Base-by-base conservation (phyloP, 2,797 vertebrate genomes). In the Babyrousa celebensis region DNA sequence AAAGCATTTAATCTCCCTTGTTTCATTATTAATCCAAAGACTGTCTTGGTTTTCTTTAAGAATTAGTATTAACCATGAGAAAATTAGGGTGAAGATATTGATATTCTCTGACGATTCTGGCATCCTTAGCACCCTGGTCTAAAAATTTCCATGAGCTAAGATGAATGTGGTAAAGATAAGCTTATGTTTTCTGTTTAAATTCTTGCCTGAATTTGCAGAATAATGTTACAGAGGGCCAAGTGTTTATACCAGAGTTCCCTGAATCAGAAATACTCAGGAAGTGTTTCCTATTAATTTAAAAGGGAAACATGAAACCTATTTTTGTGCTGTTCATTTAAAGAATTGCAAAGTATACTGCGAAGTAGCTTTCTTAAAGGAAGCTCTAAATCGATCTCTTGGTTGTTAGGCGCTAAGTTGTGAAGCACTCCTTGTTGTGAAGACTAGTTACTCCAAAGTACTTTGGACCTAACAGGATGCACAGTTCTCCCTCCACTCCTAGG, bases 21-120 rank as follows among this genome's bases (percentile, higher is more conserved):
- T 84, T 88, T 95, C 36, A 54, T 80, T 91, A 52, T 85, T 92
- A 83, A 85, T 90, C 29, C 72, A 92, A 90, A 3, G 29, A 40
- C n/a, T 78, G 43, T 29, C 25, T 96, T 67, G 11, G 16, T 65
- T 95, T 97, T 32, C 36, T 29, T 70, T 60, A 95, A 87, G 23
- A 72, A 93, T 93, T 91, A 65, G n/a, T 91, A 67, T 16, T 6
- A 62, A 27, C 25, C 36, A 54, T 10, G 62, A 75, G 23, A 93
- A 96, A 67, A 48, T 77, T 89, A 21, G 5, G 9, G 2, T 80
- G 16, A 63, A 62, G 27, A 20, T n/a, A 68, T 85, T 43, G 27
- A 79, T 89, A 68, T 56, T 89, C 63, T 75, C 32, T 68, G 32
- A n/a, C 32, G 11, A 71, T 78, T 56, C 62, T 79, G 63, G 7